Base-by-base conservation (phyloP, 2,797 vertebrate species). In the Coendou prehensilis region DNA sequence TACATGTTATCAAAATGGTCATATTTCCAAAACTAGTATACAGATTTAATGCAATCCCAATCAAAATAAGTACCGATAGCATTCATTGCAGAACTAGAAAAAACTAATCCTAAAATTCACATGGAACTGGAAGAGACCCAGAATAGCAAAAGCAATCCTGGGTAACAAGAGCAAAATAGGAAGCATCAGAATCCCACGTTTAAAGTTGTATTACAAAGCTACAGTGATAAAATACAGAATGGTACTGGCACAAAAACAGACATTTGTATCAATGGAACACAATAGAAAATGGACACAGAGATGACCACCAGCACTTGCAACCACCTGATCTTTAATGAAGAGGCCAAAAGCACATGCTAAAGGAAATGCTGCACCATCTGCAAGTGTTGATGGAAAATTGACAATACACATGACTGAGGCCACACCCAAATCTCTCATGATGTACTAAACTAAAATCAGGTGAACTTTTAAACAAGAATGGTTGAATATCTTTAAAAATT, bases 271-370 rank as follows among this genome's bases (percentile, higher is more conserved):
- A 75, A 7, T 47, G 71, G 23, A 75, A 45, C 71, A 75, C 7
- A 28, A 13, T 26, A 26, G 5, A 47, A 47, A 45, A 47, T 15
- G 2, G 45, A 28, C 10, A 11, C 41, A 47, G 22, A 75, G 15
- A 47, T 11, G 47, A 47, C 6, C 1, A 4, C 5, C 45, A 3
- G 9, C 6, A 6, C 2, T 14, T 28, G 1, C 45, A 75, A 3
- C 1, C 5, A 26, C 11, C 26, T 47, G 23, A 3, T 28, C 26
- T 47, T 28, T 28, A 15, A 47, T 45, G 28, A 28, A 28, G 23
- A 75, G 22, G 6, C 41, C 23, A 75, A 28, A 67, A 47, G 15
- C 23, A 75, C 23, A 47, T 14, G 37, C 6, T 47, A 0, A 26
- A 75, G 41, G 45, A 75, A 47, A 28, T 7, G 13, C 23, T 28